phyloP scores from a whole-genome alignment of 2,797 vertebrate species.

The Xenops minutus region DNA sequence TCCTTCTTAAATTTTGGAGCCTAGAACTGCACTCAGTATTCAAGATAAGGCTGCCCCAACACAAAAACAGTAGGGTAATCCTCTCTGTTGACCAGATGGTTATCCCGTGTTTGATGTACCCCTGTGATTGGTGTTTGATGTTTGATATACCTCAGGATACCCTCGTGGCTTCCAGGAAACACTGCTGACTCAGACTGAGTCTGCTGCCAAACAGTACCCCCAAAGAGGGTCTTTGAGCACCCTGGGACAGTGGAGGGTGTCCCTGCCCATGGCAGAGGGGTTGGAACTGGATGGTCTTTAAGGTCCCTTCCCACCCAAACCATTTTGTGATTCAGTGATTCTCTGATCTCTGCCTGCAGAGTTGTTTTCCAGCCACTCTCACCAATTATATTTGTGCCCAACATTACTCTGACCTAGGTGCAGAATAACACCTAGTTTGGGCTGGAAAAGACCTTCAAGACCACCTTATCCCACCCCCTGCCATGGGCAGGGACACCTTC shows the following conservation, averaged over 20 bases:
- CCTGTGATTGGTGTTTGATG: neutral
- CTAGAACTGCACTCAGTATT: neutral
- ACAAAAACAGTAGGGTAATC: neutral
- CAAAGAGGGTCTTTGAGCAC: neutral
- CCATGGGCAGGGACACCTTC: too few relatives aligned
- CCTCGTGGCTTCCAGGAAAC: neutral
- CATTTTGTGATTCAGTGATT: too few relatives aligned
- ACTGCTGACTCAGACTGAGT: neutral
- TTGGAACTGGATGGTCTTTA: neutral
- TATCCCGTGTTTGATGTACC: neutral
- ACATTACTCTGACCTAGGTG: too few relatives aligned
- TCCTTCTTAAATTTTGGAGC: neutral
- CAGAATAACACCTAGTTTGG: too few relatives aligned
- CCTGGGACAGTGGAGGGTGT: neutral
- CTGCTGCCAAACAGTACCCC: fast-evolving
- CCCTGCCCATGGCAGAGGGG: neutral
- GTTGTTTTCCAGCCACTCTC: too few relatives aligned
- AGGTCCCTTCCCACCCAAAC: neutral
- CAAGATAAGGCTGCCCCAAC: too few relatives aligned
- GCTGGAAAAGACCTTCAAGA: too few relatives aligned
- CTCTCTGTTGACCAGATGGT: neutral
- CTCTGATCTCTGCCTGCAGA: too few relatives aligned
- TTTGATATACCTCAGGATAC: neutral
- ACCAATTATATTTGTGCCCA: too few relatives aligned
- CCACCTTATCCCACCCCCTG: too few relatives aligned